Base-by-base conservation (phyloP, 2,113 vertebrate species). In the Rhinopomastus cyanomelas region DNA sequence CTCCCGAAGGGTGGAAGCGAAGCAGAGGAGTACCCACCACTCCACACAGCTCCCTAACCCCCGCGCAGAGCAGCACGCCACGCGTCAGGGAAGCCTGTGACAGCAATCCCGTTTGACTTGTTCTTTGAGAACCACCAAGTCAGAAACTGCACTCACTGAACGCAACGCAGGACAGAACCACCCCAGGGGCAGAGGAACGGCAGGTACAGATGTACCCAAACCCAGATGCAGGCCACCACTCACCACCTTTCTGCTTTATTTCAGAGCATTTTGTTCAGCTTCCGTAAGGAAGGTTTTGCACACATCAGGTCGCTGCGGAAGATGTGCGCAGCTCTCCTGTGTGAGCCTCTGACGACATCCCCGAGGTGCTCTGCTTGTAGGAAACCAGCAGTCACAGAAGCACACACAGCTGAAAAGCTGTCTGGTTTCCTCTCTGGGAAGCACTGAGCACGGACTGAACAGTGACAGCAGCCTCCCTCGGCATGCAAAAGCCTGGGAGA, bases 121-220 rank as follows among this genome's bases (percentile, higher is more conserved):
- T 57, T 53, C 27, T 85, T 78, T 17, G 14, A 83, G 22, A 85
- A 82, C 55, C 1, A 1, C 6, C 52, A 76, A 79, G 23, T 22
- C 78, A 66, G 75, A 66, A 76, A 69, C 8, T 20, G 7, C 66
- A 71, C 16, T 53, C 52, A 81, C 46, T 42, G 48, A 91, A 82
- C 0, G 1, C n/a, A 73, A 9, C 0, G 0, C 7, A 75, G 12
- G 25, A 82, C 1, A 1, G 65, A 78, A 87, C 51, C 87, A 74
- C n/a, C 19, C 48, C 59, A 77, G 23, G 39, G 20, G 29, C 3
- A 81, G 27, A 75, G 52, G 39, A 78, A 88, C 6, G 53, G 84
- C 0, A 89, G 7, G 65, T 56, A 15, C 23, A 89, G 93, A 92
- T 16, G 6, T 23, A 22, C 23, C 48, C 55, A 27, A 69, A 92